Evolutionary conservation across 2,888 invertebrate species (phyloP), one percentile per base, ranked within the genome.

Genomic region (Sphinx pinastri): DNA sequence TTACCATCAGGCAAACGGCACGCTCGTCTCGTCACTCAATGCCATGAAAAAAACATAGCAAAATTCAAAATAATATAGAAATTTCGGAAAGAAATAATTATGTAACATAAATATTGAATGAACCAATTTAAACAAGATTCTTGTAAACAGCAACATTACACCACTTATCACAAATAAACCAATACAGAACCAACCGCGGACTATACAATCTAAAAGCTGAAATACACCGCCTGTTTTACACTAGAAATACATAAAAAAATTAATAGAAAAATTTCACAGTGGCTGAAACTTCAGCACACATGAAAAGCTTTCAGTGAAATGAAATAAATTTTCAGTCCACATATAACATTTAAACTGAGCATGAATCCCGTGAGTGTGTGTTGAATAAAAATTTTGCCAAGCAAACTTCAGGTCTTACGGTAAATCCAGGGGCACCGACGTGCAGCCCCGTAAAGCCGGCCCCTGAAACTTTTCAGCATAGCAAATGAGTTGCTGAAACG

Each of bases 401-500:
- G 71, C 71, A 67, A 67, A 68, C 75, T 75, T 75, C 68, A 73
- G 72, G 76, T 80, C 77, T 81, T 77, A 78, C 71, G 71, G 71
- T 73, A 76, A 79, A 76, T 75, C 75, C 75, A 68, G 67, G 71
- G 67, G 67, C 51, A 69, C 69, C 68, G 71, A 71, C 58, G 68
- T 68, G 70, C 69, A 67, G 68, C 59, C 71, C 68, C 59, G 47
- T 66, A 67, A 69, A 71, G 69, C 67, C 70, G 69, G 66, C 19
- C 73, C 71, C 54, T 71, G 74, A 72, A 79, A 81, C 76, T 79
- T 81, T 76, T 75, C 70, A 74, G 81, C 78, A 82, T 82, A 77
- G 77, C 77, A 77, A 78, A 77, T 77, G 79, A 77, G 76, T 72
- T 73, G 71, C 31, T 60, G 69, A 69, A 47, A 52, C 38, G 49